Percentiles rank a stretch among this genome's conserved stretches.
These are phyloP conservation scores for Acanthurus leucopareius DNA, from an alignment of 2,797 vertebrate species.

Conservation along the genomic window DNA sequence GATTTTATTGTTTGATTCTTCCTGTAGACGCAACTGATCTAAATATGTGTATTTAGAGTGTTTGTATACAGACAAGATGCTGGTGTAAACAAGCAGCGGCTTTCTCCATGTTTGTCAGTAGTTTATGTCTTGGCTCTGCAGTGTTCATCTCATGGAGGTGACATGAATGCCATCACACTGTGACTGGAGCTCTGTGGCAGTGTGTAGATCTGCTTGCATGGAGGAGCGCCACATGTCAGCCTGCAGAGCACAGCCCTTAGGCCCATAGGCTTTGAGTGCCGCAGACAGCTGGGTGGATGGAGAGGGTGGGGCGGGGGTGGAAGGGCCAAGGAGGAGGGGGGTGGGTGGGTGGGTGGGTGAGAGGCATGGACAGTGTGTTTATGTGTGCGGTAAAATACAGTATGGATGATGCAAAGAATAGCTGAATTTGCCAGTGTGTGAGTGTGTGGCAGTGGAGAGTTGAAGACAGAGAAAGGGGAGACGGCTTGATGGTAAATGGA, in stretches of 20 bases:
- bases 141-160: constrained; percentile 23
- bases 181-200: constrained; percentile 10
- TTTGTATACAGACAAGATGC: background rate
- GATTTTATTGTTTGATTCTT: background rate
- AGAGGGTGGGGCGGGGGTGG: constrained; percentile 8
- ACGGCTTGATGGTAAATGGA: constrained; percentile 17
- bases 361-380: constrained; percentile 39
- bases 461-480: constrained; percentile 50
- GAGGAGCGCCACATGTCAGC: constrained; percentile 44
- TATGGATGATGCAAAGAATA: constrained; percentile 30
- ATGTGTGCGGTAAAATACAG: constrained; percentile 29
- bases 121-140: constrained; percentile 12
- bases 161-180: constrained; percentile 27
- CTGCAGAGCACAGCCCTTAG: constrained; percentile 36
- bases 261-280: constrained; percentile 65
- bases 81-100: constrained; percentile 1
- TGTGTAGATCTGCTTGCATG: constrained; percentile 19
- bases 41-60: no score
- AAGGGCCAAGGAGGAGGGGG: background rate
- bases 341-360: constrained; percentile 43
- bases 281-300: constrained; percentile 75
- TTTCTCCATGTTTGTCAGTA: background rate
- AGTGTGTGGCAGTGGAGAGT: constrained; percentile 30
- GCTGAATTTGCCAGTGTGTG: constrained; percentile 33
- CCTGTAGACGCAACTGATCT: background rate